Percentiles rank a stretch among this genome's conserved stretches.
phyloP scores from a whole-genome alignment of 2,888 invertebrate genomes.

The Tineola bisselliella region DNA sequence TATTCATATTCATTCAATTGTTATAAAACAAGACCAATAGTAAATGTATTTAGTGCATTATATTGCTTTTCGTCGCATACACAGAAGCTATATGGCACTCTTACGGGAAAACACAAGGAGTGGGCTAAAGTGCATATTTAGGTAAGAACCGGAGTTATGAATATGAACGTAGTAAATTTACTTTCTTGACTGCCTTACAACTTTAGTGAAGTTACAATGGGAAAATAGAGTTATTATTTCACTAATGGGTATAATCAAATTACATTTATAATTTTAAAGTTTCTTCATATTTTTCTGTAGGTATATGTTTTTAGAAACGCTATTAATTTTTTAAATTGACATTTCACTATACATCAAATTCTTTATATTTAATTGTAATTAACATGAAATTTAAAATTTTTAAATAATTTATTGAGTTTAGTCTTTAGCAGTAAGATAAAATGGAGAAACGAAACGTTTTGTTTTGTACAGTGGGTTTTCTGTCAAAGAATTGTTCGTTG shows the following conservation, averaged over 20 bases:
- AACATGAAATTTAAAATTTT: too few relatives aligned
- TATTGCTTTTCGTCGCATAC: background rate
- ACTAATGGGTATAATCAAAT: background rate
- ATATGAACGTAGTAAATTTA: background rate
- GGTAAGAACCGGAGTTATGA: constrained; percentile 9
- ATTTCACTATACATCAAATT: too few relatives aligned
- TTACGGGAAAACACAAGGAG: background rate
- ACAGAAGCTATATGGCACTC: background rate
- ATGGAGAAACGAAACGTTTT: too few relatives aligned
- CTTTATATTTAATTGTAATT: too few relatives aligned
- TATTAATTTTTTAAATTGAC: too few relatives aligned
- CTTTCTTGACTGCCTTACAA: background rate
- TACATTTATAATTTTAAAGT: background rate
- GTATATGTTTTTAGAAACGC: too few relatives aligned
- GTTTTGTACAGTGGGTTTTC: too few relatives aligned
- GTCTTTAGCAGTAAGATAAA: too few relatives aligned
- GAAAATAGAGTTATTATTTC: background rate
- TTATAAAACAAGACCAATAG: background rate
- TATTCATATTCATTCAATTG: too few relatives aligned
- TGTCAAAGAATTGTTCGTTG: too few relatives aligned
- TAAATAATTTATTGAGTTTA: too few relatives aligned
- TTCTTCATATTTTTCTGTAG: too few relatives aligned
- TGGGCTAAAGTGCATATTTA: constrained; percentile 8
- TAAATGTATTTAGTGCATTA: background rate
- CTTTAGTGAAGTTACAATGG: constrained; percentile 4